Conservation (phyloP, 2,797 vertebrate genomes). For the Syngnathus rostellatus region DNA sequence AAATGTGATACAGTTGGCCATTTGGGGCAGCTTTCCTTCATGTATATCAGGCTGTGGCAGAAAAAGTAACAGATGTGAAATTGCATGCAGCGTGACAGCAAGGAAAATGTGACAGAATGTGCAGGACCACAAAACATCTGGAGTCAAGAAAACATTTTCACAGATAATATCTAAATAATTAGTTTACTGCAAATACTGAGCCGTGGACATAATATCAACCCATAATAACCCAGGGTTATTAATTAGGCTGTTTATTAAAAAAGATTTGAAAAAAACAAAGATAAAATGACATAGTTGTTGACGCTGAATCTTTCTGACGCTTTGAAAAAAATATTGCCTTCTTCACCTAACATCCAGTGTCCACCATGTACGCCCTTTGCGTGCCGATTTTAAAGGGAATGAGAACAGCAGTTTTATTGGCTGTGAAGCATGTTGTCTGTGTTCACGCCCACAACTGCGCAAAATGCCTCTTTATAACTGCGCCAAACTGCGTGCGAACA, state of each 20-base stretch:
- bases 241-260: not conserved
- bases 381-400: too few relatives aligned
- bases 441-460: too few relatives aligned
- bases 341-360: too few relatives aligned
- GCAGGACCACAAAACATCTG: slow-evolving; percentile 31
- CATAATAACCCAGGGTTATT: not conserved
- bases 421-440: too few relatives aligned
- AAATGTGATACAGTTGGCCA: not conserved
- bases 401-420: too few relatives aligned
- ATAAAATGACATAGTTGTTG: not conserved
- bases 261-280: not conserved
- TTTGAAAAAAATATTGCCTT: not conserved
- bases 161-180: not conserved
- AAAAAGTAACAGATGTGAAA: slow-evolving; percentile 32
- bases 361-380: too few relatives aligned
- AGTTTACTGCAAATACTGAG: slow-evolving; percentile 9
- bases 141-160: slow-evolving; percentile 15
- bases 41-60: not conserved
- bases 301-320: not conserved
- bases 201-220: not conserved
- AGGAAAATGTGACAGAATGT: slow-evolving; percentile 9
- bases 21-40: not conserved
- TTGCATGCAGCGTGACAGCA: slow-evolving; percentile 11
- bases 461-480: too few relatives aligned
- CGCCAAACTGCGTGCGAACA: too few relatives aligned